Evolutionary conservation across 1,140 invertebrate genomes (phyloP).

Genomic region (Drosophila nikananu): DNA sequence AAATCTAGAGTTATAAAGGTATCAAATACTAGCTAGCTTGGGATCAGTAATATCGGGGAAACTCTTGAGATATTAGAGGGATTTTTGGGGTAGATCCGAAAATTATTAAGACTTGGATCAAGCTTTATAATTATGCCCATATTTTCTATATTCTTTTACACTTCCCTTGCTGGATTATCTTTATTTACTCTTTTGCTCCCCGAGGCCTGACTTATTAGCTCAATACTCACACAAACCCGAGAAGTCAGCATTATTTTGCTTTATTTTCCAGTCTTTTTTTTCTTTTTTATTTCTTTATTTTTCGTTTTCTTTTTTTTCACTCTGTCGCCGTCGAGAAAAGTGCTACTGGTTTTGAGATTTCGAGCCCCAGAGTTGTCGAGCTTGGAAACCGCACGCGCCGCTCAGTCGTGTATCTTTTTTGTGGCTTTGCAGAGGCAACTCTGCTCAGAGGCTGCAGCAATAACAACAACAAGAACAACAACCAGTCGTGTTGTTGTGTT

Average conservation of each 20-base stretch:
- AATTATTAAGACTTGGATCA: too few relatives aligned
- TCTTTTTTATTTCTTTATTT: constrained; percentile 24
- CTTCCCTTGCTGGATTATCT: constrained; percentile 34
- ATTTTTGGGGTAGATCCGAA: too few relatives aligned
- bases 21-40: too few relatives aligned
- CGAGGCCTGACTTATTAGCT: constrained; percentile 68
- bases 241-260: constrained; percentile 38
- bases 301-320: constrained; percentile 33
- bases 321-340: constrained; percentile 73
- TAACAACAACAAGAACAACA: constrained; percentile 18
- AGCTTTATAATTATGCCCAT: background rate
- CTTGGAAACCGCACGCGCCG: constrained; percentile 49
- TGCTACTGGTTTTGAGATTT: constrained; percentile 82
- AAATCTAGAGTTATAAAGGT: background rate
- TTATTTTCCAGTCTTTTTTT: constrained; percentile 37
- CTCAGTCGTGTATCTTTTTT: constrained; percentile 62
- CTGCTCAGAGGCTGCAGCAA: constrained; percentile 38
- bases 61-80: too few relatives aligned
- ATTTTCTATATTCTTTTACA: background rate
- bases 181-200: constrained; percentile 35
- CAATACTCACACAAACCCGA: constrained; percentile 43
- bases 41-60: background rate
- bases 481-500: constrained; percentile 31
- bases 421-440: constrained; percentile 53
- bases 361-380: constrained; percentile 53